phyloP scores from a whole-genome alignment of 2,888 invertebrate genomes.

The Pollenia labialis region DNA sequence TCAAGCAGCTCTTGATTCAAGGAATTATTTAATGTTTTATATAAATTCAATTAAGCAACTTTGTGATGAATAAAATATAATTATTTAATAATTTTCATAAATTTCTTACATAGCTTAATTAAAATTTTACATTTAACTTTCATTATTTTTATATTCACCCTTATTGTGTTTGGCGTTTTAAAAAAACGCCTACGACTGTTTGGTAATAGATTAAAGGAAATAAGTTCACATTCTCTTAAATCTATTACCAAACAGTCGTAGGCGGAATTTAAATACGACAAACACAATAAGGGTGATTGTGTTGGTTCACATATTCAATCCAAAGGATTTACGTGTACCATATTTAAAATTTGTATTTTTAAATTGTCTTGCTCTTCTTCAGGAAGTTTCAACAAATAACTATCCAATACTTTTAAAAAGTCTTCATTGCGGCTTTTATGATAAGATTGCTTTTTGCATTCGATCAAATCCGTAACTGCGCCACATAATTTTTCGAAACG shows the following conservation, averaged over 20 bases:
- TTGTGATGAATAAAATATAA: neutral
- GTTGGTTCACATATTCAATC: neutral
- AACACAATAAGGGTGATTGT: no score
- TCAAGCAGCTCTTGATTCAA: neutral
- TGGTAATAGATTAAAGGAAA: no score
- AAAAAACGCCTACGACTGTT: no score
- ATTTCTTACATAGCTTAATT: no score
- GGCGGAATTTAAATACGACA: no score
- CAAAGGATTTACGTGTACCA: constrained; percentile 7
- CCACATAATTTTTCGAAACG: neutral
- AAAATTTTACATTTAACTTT: neutral
- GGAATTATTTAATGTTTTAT: neutral
- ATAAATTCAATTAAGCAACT: neutral
- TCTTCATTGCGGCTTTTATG: constrained; percentile 16
- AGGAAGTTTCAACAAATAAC: constrained; percentile 1
- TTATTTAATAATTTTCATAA: no score
- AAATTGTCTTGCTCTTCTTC: constrained; percentile 10
- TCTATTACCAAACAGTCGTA: no score
- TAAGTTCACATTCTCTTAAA: no score
- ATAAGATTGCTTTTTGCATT: constrained; percentile 1
- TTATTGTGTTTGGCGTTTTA: no score
- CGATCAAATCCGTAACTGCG: constrained; percentile 6
- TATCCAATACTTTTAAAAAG: constrained; percentile 17
- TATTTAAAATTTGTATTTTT: constrained; percentile 30
- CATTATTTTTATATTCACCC: neutral